Percentiles rank a stretch among this genome's conserved stretches.
phyloP scores from a whole-genome alignment of 2,797 vertebrate species.

The Sebastes baramenuke region DNA sequence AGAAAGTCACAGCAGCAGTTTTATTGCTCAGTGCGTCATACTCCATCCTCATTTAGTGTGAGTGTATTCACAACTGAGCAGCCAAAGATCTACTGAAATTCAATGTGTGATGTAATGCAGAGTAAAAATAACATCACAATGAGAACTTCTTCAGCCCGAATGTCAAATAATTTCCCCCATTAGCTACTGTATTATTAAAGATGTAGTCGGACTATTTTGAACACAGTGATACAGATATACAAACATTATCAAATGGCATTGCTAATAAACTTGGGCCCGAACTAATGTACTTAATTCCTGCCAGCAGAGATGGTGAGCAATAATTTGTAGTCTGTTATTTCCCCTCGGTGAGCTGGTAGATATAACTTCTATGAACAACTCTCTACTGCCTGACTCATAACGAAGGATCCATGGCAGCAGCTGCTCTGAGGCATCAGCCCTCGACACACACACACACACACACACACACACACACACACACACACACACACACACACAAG shows the following conservation, averaged over 20 bases:
- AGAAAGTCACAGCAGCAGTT: neutral
- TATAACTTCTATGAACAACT: conserved; percentile 52
- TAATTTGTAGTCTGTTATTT: conserved; percentile 31
- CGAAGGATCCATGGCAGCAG: conserved; percentile 56
- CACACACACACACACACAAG: neutral
- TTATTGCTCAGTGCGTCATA: neutral
- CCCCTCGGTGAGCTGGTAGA: conserved; percentile 23
- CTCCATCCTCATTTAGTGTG: neutral
- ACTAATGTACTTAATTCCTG: conserved; percentile 47
- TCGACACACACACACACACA: conserved; percentile 2
- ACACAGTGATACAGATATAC: neutral
- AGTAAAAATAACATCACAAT: neutral
- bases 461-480: conserved; percentile 10
- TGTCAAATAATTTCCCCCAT: neutral
- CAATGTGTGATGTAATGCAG: neutral
- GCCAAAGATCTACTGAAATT: neutral
- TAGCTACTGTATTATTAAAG: neutral
- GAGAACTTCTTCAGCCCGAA: neutral
- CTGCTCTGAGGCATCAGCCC: conserved; percentile 52
- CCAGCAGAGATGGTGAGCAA: conserved; percentile 1
- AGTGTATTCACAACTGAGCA: neutral
- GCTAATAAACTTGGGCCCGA: conserved; percentile 7
- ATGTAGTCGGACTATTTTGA: neutral
- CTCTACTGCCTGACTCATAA: conserved; percentile 44
- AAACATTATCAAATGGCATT: neutral